These are phyloP conservation scores for Neogale vison DNA, from an alignment of 2,113 vertebrate species.

Conservation along the genomic window DNA sequence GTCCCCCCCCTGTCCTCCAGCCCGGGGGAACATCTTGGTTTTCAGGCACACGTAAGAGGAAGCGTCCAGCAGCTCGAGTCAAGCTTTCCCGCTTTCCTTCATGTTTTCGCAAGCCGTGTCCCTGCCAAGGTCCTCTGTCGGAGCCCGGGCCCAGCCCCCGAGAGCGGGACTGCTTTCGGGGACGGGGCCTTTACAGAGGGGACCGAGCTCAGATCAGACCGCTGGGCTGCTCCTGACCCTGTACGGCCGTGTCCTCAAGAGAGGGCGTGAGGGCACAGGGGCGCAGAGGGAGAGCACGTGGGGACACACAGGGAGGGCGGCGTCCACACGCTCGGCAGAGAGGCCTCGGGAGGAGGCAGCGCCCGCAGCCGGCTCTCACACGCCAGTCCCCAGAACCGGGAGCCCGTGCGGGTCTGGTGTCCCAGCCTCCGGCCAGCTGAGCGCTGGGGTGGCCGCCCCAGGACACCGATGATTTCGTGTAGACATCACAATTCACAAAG, in stretches of 20 bases:
- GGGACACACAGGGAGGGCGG: neutral
- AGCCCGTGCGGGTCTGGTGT: accelerated
- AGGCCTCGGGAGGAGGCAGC: neutral
- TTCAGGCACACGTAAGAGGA: accelerated
- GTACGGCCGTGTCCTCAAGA: neutral
- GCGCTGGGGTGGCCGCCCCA: neutral
- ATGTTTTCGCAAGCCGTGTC: accelerated
- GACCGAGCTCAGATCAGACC: too few species aligned
- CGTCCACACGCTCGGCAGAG: neutral
- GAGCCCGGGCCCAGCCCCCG: neutral
- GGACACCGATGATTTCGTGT: accelerated
- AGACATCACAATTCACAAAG: accelerated
- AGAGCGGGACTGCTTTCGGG: neutral
- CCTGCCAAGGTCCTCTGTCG: accelerated
- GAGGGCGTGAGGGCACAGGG: neutral
- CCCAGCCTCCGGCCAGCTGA: neutral
- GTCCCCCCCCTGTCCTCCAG: accelerated
- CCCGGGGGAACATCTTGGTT: accelerated
- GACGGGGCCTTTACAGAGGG: neutral
- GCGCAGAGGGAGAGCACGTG: accelerated
- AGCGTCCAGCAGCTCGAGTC: accelerated
- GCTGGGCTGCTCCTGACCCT: accelerated
- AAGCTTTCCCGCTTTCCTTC: neutral
- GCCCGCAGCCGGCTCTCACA: accelerated
- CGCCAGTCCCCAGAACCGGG: accelerated